A percentile compares a stretch with the other conserved stretches of the same genome.
These are phyloP conservation scores for Stomorhina lunata DNA, from an alignment of 2,888 invertebrate genomes.

Conservation along the genomic window DNA sequence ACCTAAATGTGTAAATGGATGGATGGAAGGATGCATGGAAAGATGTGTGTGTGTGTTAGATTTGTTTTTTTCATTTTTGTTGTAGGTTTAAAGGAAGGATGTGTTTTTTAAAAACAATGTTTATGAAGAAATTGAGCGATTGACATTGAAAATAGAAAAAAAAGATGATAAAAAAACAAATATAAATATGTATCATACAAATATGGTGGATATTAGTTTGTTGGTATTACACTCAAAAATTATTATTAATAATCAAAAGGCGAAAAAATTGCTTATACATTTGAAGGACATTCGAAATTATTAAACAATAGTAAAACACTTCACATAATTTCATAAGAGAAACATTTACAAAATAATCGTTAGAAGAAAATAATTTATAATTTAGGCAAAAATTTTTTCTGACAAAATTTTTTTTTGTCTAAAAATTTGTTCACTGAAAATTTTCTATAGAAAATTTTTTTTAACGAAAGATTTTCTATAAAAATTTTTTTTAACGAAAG, in stretches of 20 bases:
- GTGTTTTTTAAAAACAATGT: conserved; percentile 1
- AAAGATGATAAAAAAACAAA: conserved; percentile 13
- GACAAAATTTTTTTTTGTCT: no score
- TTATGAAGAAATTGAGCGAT: conserved; percentile 29
- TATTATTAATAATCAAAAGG: conserved; percentile 16
- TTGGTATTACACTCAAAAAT: conserved; percentile 55
- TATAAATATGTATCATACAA: conserved; percentile 16
- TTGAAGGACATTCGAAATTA: neutral
- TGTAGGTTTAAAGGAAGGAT: conserved; percentile 1
- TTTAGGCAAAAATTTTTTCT: no score
- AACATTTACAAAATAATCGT: no score
- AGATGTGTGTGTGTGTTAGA: neutral
- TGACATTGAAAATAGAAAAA: conserved; percentile 46
- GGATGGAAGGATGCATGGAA: no score
- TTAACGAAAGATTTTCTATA: no score
- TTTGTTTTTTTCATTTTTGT: neutral
- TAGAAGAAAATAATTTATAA: no score
- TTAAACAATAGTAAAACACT: no score
- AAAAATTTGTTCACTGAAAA: no score
- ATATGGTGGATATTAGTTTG: conserved; percentile 34
- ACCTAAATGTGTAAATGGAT: conserved; percentile 65
- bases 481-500: no score
- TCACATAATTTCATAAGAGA: no score
- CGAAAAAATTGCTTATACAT: neutral
- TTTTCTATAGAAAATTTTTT: no score